Conservation (phyloP, 2,113 vertebrate species). For the Apaloderma vittatum region DNA sequence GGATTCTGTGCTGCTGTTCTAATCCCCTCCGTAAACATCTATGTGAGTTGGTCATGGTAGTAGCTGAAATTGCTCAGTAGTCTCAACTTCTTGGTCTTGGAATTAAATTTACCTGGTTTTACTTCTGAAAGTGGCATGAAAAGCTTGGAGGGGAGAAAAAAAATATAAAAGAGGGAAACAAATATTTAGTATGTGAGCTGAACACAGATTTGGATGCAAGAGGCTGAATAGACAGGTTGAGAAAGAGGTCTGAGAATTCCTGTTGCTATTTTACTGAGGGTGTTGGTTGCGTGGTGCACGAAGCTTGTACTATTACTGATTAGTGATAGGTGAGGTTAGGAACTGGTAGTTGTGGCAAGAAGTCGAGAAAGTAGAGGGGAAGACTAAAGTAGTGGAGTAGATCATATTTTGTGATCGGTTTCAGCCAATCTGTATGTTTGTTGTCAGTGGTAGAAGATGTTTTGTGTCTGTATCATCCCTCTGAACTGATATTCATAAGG, state of each 20-base stretch:
- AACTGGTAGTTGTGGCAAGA: background rate
- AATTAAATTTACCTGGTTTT: background rate
- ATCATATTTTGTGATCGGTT: background rate
- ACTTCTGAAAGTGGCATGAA: background rate
- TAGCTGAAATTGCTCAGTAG: background rate
- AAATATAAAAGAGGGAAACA: background rate
- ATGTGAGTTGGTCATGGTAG: background rate
- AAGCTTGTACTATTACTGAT: background rate
- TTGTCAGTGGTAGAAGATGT: background rate
- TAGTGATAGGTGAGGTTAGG: background rate
- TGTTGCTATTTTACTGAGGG: fast-evolving
- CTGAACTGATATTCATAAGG: background rate
- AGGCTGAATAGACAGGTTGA: background rate
- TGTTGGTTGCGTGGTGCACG: background rate
- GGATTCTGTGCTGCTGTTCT: background rate
- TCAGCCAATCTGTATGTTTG: background rate
- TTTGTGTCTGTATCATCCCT: background rate
- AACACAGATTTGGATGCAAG: background rate
- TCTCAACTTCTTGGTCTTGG: background rate
- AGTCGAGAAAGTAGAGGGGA: background rate
- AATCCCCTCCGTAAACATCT: background rate
- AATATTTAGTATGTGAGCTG: background rate
- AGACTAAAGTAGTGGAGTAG: background rate
- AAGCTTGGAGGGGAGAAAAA: background rate
- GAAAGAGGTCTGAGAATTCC: background rate